These are phyloP conservation scores for Actias luna DNA, from an alignment of 2,888 invertebrate species.

Conservation along the genomic window DNA sequence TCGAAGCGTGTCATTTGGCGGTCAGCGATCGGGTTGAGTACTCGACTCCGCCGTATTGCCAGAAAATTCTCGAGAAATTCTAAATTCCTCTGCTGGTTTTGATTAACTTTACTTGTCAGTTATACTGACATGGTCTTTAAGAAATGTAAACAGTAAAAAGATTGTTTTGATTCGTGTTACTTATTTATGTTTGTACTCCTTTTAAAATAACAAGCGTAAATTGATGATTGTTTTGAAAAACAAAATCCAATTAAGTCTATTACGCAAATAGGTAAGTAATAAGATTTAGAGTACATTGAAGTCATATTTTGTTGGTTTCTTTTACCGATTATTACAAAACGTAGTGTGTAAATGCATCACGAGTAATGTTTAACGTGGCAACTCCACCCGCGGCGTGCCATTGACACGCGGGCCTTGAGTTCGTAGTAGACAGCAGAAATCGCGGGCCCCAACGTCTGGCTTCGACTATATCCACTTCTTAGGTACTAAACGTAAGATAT, in stretches of 20 bases:
- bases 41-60: constrained; percentile 12
- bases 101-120: neutral
- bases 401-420: constrained; percentile 72
- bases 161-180: neutral
- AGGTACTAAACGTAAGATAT: constrained; percentile 12
- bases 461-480: constrained; percentile 27
- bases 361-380: constrained; percentile 16
- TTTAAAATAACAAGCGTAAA: neutral
- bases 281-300: neutral
- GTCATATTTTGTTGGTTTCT: neutral
- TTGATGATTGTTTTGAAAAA: neutral
- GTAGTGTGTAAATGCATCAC: constrained; percentile 15
- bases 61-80: constrained; percentile 6
- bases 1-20: constrained; percentile 46
- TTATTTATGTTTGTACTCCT: neutral
- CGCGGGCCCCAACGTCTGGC: constrained; percentile 43
- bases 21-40: constrained; percentile 39
- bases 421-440: constrained; percentile 42
- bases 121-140: neutral
- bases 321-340: neutral
- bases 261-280: neutral
- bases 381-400: constrained; percentile 49
- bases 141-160: neutral
- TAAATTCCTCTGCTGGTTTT: constrained; percentile 26
- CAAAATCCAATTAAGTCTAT: neutral